These are phyloP conservation scores for Spicauda simplicius DNA, from an alignment of 2,888 invertebrate species.

Conservation along the genomic window DNA sequence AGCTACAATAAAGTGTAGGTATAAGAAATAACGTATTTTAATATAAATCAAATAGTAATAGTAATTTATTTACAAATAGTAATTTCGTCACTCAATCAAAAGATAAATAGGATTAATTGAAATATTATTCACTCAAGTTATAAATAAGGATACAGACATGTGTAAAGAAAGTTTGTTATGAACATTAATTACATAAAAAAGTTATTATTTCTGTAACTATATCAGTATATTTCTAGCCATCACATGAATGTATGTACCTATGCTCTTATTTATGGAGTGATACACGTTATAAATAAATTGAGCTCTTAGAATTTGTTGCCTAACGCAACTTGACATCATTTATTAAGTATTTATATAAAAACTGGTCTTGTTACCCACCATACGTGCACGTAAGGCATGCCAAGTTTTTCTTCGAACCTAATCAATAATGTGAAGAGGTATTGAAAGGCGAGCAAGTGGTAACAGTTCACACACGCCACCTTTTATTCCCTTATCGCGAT, in stretches of 20 bases:
- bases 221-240: too few relatives aligned
- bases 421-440: conserved; percentile 71
- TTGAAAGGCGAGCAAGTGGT: conserved; percentile 64
- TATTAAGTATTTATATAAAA: not conserved
- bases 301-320: not conserved
- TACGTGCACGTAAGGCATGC: conserved; percentile 54
- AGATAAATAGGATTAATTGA: too few relatives aligned
- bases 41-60: too few relatives aligned
- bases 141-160: too few relatives aligned
- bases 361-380: not conserved
- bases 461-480: conserved; percentile 60
- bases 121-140: too few relatives aligned
- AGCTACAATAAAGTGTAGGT: too few relatives aligned
- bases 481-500: conserved; percentile 45
- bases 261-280: not conserved
- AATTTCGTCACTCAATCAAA: too few relatives aligned
- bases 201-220: too few relatives aligned
- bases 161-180: too few relatives aligned
- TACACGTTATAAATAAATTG: not conserved
- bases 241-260: not conserved
- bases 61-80: too few relatives aligned
- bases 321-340: conserved; percentile 1
- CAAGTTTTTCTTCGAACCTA: conserved; percentile 69
- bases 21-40: too few relatives aligned
- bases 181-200: too few relatives aligned